Evolutionary conservation across 2,797 vertebrate species (phyloP).

Genomic region (Semaprochilodus insignis): DNA sequence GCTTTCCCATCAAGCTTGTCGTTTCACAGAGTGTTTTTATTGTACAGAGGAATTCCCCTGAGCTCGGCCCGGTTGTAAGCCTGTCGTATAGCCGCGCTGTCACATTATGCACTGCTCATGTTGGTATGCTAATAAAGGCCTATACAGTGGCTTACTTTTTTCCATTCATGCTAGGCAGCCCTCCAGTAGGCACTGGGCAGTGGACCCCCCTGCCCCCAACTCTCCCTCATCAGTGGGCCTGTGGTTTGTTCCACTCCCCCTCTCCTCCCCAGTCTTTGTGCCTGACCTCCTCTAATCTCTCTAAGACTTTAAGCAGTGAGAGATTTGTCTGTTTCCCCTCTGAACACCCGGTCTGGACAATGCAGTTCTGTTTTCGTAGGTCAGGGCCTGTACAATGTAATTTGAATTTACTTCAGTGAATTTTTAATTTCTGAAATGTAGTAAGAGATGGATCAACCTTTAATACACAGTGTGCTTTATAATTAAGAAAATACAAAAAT

Average conservation of each 20-base stretch:
- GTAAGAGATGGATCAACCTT: background rate
- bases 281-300: conserved; percentile 59
- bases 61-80: conserved; percentile 22
- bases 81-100: conserved; percentile 30
- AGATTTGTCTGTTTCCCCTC: conserved; percentile 52
- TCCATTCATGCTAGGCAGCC: conserved; percentile 27
- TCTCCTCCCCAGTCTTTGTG: conserved; percentile 47
- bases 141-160: conserved; percentile 35
- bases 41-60: conserved; percentile 33
- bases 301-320: conserved; percentile 60
- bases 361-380: conserved; percentile 36
- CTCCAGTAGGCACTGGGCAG: conserved; percentile 44
- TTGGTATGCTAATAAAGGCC: conserved; percentile 53
- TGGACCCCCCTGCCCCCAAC: conserved; percentile 50
- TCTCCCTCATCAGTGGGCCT: conserved; percentile 2
- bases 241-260: conserved; percentile 25
- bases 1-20: conserved; percentile 35
- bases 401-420: conserved; percentile 2
- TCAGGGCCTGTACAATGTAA: conserved; percentile 11
- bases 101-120: conserved; percentile 37
- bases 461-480: too few species aligned
- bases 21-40: conserved; percentile 43
- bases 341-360: conserved; percentile 24
- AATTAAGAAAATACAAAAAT: too few species aligned
- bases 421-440: background rate